Evolutionary conservation across 2,797 vertebrate species (phyloP), one percentile per base, ranked within the genome.

Genomic region (Erpetoichthys calabaricus): DNA sequence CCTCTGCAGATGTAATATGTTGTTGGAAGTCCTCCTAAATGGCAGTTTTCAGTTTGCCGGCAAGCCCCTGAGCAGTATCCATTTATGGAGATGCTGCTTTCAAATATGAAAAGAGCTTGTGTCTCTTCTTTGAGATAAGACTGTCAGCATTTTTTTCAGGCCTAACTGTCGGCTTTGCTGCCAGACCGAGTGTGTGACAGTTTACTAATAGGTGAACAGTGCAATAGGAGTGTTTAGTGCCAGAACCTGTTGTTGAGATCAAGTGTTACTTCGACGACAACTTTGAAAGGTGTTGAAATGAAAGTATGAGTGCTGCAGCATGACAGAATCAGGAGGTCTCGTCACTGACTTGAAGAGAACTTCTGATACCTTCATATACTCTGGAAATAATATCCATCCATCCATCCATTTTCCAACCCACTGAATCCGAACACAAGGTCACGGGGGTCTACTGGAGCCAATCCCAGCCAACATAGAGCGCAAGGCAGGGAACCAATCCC

Each of bases 201-300:
- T 68, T 74, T 70, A 77, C 65, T 74, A 67, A 69, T 70, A 67
- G 68, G 59, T 58, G 63, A 62, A 66, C 53, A 50, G 49, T 60
- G 53, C 65, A 70, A 68, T 67, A 62, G 4, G 53, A 63, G 1
- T 25, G 42, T 64, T 58, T 56, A 3, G 58, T 75, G 70, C 70
- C 68, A 75, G 65, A 64, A 73, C 64, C 46, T 45, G 58, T 68
- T 70, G 45, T 65, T 61, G 65, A 2, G 56, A 66, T 61, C 57
- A 54, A 68, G 59, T 56, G 44, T 51, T 52, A 63, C 60, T 8
- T 6, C 4, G 64, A 63, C 67, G 65, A 71, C 71, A 73, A 68
- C 60, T 69, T 61, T 8, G 55, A 63, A 68, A 58, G 68, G 61
- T 8, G 0, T 63, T 58, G 53, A 63, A 60, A 58, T 59, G 53